A percentile compares a stretch with the other conserved stretches of the same genome.
Conservation (phyloP, 2,888 invertebrate genomes). For the Sabellastarte sp. region DNA sequence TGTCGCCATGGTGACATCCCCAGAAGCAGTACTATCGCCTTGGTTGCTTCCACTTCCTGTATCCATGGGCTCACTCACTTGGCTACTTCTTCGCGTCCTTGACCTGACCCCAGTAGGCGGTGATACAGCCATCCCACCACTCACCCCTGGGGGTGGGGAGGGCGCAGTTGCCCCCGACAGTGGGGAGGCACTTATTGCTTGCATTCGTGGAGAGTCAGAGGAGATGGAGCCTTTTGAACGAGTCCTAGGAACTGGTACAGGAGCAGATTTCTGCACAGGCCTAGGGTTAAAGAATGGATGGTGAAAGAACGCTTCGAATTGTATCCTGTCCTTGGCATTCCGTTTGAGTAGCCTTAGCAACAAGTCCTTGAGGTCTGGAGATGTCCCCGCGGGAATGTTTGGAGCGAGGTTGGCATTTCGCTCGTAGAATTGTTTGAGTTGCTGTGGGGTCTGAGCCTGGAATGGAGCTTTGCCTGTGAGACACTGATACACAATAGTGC, state of each 20-base stretch:
- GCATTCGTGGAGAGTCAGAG: conserved; percentile 38
- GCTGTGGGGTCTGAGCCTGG: conserved; percentile 95
- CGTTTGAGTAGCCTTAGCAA: conserved; percentile 76
- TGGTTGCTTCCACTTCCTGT: too few relatives aligned
- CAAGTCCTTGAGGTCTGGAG: conserved; percentile 82
- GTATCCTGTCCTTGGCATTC: conserved; percentile 91
- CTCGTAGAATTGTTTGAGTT: conserved; percentile 94
- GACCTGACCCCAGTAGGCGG: neutral
- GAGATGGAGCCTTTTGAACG: conserved; percentile 12
- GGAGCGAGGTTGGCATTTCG: conserved; percentile 69
- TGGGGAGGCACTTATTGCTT: conserved; percentile 43
- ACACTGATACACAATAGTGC: conserved; percentile 98
- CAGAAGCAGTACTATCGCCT: too few relatives aligned
- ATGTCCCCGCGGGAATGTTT: conserved; percentile 86
- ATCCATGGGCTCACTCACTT: neutral
- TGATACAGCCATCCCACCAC: too few relatives aligned
- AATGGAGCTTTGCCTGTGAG: conserved; percentile 98
- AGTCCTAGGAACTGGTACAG: conserved; percentile 41
- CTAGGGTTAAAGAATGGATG: conserved; percentile 73
- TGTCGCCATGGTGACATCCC: conserved; percentile 2
- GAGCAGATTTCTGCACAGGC: neutral
- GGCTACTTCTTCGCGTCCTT: neutral
- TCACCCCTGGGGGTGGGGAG: conserved; percentile 31
- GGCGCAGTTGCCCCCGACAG: conserved; percentile 40
- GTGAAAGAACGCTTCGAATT: conserved; percentile 92